Evolutionary conservation across 2,797 vertebrate species (phyloP).

Genomic region (Florisuga fusca): DNA sequence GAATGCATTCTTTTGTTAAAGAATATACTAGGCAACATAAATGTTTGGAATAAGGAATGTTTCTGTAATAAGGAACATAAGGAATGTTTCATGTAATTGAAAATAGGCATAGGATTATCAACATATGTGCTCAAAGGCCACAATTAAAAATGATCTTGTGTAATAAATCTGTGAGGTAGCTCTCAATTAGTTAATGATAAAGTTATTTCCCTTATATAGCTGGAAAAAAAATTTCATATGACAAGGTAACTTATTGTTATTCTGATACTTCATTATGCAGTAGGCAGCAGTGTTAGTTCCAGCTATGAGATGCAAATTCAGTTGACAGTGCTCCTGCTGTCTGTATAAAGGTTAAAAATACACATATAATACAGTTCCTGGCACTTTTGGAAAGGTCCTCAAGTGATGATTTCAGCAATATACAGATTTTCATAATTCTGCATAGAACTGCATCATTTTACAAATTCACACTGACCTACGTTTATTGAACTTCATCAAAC

Average conservation of each 20-base stretch:
- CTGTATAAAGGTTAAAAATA: constrained; percentile 70
- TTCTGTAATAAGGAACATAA: no score
- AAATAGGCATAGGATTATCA: constrained; percentile 7
- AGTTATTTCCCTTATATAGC: constrained; percentile 4
- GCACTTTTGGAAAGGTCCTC: constrained; percentile 55
- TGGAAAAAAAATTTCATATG: constrained; percentile 32
- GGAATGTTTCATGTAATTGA: neutral
- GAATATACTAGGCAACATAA: neutral
- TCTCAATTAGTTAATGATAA: neutral
- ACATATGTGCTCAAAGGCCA: neutral
- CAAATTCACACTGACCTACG: neutral
- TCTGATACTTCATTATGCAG: constrained; percentile 64
- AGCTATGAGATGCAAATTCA: constrained; percentile 65
- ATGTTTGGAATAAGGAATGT: no score
- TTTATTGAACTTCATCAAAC: constrained; percentile 28
- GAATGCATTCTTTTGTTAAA: neutral
- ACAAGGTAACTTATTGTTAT: constrained; percentile 69
- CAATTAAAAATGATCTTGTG: neutral
- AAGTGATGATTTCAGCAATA: constrained; percentile 50
- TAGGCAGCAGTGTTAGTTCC: constrained; percentile 22
- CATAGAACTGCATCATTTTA: constrained; percentile 14
- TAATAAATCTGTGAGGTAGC: neutral
- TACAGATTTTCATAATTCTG: constrained; percentile 33
- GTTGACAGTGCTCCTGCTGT: constrained; percentile 58
- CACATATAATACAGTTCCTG: constrained; percentile 41